Base-by-base conservation (phyloP, 2,797 vertebrate genomes). In the Momotus momota region DNA sequence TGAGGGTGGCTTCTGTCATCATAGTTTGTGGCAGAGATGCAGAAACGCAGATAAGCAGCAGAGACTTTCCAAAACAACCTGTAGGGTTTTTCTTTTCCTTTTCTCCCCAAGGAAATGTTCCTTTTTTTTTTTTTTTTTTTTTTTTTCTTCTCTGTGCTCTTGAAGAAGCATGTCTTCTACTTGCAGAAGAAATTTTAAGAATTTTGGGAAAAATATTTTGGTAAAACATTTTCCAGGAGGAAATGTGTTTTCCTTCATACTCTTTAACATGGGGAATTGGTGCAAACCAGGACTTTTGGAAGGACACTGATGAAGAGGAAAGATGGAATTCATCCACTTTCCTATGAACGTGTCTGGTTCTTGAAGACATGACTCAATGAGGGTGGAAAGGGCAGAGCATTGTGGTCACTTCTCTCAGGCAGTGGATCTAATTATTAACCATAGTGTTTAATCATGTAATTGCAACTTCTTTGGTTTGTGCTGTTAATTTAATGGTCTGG, bases 381-480 rank as follows among this genome's bases (percentile, higher is more conserved):
- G 9, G 19, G 19, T 41, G 60, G 82, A 62, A 54, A 86, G 16
- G 5, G 7, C n/a, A 77, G 10, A 83, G 33, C 23, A 12, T 9
- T 72, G 41, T 8, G 16, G 3, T 40, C 23, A 38, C 11, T 54
- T 62, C 12, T 86, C 18, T 62, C 9, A 0, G 15, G 33, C 38
- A 69, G 29, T 43, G 51, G 40, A 18, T 31, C 5, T 15, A 23
- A 4, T 14, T 25, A 64, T 20, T 49, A 80, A 51, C 16, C 2
- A 5, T 19, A 31, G 23, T 8, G 18, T 1, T 77, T 43, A 54
- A 13, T 9, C 0, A 1, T 6, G 3, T 12, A 58, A 57, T 45
- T 72, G 57, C 62, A 33, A 25, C 65, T n/a, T 60, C 21, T 79
- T 46, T 60, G 14, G 33, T 83, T 65, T 40, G 14, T 14, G 13